Conservation (phyloP, 1,140 invertebrate genomes). For the Euborellia annulipes region DNA sequence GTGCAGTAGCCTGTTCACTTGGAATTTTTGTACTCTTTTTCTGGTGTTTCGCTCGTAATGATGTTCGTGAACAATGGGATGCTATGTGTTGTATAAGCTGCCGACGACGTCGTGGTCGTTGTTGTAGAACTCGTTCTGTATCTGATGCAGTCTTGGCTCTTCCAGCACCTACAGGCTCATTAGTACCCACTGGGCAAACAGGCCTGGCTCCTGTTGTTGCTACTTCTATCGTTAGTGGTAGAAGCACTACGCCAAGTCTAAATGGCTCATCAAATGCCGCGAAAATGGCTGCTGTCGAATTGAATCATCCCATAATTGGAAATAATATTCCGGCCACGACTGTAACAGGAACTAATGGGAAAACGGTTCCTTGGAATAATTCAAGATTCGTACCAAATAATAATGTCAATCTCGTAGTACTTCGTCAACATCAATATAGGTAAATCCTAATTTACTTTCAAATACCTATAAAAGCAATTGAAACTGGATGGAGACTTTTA, state of each 20-base stretch:
- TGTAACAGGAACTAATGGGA: too few relatives aligned
- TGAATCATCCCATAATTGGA: neutral
- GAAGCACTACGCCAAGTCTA: too few relatives aligned
- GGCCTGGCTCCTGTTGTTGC: too few relatives aligned
- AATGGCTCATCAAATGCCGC: too few relatives aligned
- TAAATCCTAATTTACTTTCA: too few relatives aligned
- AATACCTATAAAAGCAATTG: too few relatives aligned
- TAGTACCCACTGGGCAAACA: too few relatives aligned
- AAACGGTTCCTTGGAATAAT: too few relatives aligned
- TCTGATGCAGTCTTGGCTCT: conserved; percentile 40
- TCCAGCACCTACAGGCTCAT: neutral
- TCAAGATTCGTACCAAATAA: too few relatives aligned
- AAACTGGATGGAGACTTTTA: too few relatives aligned
- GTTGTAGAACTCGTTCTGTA: conserved; percentile 44
- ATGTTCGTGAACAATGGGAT: conserved; percentile 60
- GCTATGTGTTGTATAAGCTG: conserved; percentile 39
- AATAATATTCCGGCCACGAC: too few relatives aligned
- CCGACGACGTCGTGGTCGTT: conserved; percentile 38
- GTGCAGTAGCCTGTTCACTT: conserved; percentile 47
- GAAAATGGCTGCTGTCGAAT: conserved; percentile 2
- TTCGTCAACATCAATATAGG: conserved; percentile 52
- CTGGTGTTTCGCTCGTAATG: conserved; percentile 66
- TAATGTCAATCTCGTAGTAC: conserved; percentile 45
- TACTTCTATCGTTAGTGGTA: too few relatives aligned
- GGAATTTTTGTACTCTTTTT: conserved; percentile 74